Evolutionary conservation across 2,797 vertebrate genomes (phyloP).

Genomic region (Sebastes minor): DNA sequence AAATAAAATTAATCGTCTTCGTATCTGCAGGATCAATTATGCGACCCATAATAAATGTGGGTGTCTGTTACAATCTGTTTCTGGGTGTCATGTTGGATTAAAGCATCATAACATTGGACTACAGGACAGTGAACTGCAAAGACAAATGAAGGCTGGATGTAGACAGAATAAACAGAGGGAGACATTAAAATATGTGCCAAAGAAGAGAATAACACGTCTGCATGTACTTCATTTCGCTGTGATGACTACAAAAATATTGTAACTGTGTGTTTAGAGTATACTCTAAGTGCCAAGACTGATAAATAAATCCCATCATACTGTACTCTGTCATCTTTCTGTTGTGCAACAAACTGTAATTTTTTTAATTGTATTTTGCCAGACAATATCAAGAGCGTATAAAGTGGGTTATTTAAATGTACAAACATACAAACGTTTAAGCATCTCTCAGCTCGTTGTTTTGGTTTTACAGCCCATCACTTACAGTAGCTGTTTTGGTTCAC

Average conservation of each 20-base stretch:
- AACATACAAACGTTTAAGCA: background rate
- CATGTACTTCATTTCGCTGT: background rate
- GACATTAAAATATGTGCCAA: conserved; percentile 10
- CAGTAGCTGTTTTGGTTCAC: background rate
- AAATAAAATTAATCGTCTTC: background rate
- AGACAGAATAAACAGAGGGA: background rate
- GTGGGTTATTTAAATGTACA: background rate
- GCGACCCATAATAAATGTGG: background rate
- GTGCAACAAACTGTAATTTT: background rate
- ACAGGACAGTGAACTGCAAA: background rate
- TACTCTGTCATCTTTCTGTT: background rate
- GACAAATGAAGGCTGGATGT: background rate
- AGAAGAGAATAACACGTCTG: background rate
- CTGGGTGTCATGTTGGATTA: background rate
- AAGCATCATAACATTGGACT: background rate
- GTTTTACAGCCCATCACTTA: background rate
- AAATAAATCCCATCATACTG: background rate
- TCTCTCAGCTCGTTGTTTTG: background rate
- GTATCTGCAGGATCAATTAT: background rate
- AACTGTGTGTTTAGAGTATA: background rate
- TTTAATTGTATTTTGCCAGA: background rate
- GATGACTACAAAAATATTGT: background rate
- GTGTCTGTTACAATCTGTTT: background rate
- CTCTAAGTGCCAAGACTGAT: background rate
- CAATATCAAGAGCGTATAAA: background rate